Evolutionary conservation across 1,140 invertebrate species (phyloP).

Genomic region (Eumeta japonica): DNA sequence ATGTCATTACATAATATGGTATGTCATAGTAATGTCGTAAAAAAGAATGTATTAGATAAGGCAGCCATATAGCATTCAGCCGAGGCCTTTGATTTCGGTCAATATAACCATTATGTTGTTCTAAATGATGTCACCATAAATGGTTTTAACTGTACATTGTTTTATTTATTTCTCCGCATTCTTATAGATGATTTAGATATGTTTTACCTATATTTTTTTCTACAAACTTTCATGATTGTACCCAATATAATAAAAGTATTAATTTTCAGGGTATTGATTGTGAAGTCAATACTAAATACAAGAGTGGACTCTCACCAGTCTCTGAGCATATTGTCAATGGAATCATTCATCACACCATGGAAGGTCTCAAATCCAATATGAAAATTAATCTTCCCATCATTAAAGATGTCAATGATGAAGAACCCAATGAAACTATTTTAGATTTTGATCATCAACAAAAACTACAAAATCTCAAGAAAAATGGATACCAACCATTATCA

Average conservation of each 20-base stretch:
- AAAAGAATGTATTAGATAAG: no score
- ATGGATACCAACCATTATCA: conserved; percentile 45
- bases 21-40: no score
- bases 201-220: no score
- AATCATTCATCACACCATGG: conserved; percentile 47
- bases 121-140: no score
- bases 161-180: no score
- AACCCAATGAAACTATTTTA: conserved; percentile 27
- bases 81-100: no score
- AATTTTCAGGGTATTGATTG: conserved; percentile 30
- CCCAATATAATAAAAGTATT: conserved; percentile 1
- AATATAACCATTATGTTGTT: no score
- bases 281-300: conserved; percentile 46
- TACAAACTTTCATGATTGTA: no score
- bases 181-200: no score
- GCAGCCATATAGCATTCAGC: no score
- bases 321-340: conserved; percentile 50
- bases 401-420: conserved; percentile 51
- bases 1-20: no score
- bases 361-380: conserved; percentile 54
- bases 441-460: conserved; percentile 24
- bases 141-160: no score
- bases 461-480: conserved; percentile 32
- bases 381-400: conserved; percentile 55
- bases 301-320: conserved; percentile 45